These are phyloP conservation scores for Lepeophtheirus nordmannii DNA, from an alignment of 2,888 invertebrate species.

Conservation along the genomic window DNA sequence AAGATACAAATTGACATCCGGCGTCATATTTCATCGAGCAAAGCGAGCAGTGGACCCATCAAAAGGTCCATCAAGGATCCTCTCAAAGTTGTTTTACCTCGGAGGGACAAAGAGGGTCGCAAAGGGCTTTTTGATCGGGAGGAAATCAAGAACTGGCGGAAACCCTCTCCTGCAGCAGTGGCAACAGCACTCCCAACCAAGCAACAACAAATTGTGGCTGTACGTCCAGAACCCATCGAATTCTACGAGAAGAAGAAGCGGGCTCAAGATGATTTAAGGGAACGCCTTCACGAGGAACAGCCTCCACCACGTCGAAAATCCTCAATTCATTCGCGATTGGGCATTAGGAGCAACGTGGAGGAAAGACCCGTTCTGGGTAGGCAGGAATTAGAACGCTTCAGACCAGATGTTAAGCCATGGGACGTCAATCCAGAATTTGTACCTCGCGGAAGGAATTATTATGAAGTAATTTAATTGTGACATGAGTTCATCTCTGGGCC, in stretches of 20 bases:
- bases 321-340: not conserved
- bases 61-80: not conserved
- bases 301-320: not conserved
- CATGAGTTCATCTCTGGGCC: no score
- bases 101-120: not conserved
- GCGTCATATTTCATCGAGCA: not conserved
- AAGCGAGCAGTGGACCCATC: not conserved
- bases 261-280: no score
- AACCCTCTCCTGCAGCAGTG: not conserved
- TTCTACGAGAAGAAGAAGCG: no score
- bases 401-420: slow-evolving; percentile 15
- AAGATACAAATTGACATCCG: slow-evolving; percentile 17
- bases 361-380: not conserved
- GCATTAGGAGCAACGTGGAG: not conserved
- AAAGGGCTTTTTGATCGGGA: not conserved
- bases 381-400: slow-evolving; percentile 4
- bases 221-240: no score
- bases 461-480: slow-evolving; percentile 8
- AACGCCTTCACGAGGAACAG: no score
- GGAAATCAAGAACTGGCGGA: not conserved
- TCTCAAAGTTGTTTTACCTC: not conserved
- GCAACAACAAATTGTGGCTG: not conserved
- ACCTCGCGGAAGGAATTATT: slow-evolving; percentile 6
- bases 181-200: not conserved
- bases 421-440: slow-evolving; percentile 20